Evolutionary conservation across 2,113 vertebrate genomes (phyloP).

Genomic region (Fulica atra): DNA sequence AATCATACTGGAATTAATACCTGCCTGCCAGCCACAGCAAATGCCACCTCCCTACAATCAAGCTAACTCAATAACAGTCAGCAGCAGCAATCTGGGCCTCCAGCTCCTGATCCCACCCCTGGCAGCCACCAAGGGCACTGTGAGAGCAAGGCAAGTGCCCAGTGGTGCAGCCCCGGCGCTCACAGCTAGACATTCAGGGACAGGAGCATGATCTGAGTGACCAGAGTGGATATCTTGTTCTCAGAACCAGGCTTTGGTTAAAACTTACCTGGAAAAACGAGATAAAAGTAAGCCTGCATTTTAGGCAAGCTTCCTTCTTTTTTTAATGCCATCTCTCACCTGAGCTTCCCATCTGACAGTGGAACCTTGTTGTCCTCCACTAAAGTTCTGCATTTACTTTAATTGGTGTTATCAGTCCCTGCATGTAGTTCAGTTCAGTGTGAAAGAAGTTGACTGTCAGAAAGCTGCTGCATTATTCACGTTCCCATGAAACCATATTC

Average conservation of each 20-base stretch:
- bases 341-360: not conserved
- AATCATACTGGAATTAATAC: not conserved
- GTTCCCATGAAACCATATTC: not conserved
- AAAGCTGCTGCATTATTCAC: not conserved
- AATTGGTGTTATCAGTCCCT: not conserved
- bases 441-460: not conserved
- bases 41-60: accelerated
- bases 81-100: too few species aligned
- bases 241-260: not conserved
- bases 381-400: not conserved
- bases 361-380: not conserved
- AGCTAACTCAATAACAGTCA: not conserved
- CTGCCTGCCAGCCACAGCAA: not conserved
- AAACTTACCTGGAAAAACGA: not conserved
- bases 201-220: not conserved
- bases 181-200: not conserved
- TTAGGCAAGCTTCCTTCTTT: not conserved
- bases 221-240: accelerated
- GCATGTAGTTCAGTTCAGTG: not conserved
- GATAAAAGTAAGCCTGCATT: not conserved
- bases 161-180: accelerated
- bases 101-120: not conserved
- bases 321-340: not conserved
- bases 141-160: not conserved
- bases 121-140: accelerated